Conservation (phyloP, 1,140 invertebrate species). For the Drosophila insularis region DNA sequence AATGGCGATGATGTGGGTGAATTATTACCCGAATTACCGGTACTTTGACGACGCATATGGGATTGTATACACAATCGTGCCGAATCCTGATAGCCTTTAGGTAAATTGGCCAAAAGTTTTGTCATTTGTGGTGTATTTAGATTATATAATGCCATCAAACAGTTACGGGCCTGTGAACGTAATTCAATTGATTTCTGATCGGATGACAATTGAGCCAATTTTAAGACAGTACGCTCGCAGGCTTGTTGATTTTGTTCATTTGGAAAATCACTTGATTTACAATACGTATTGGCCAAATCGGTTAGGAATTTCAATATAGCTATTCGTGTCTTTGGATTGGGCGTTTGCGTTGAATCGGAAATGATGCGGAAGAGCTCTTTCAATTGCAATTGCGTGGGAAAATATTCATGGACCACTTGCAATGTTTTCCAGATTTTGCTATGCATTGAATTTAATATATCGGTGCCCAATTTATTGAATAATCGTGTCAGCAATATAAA, state of each 20-base stretch:
- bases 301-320: conserved; percentile 89
- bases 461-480: conserved; percentile 94
- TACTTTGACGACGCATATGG: conserved; percentile 87
- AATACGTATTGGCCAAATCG: conserved; percentile 86
- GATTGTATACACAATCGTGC: conserved; percentile 93
- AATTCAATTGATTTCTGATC: conserved; percentile 91
- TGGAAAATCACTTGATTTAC: conserved; percentile 83
- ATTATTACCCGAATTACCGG: conserved; percentile 83
- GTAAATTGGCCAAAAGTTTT: conserved; percentile 90
- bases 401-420: conserved; percentile 91
- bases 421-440: conserved; percentile 94
- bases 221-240: conserved; percentile 86
- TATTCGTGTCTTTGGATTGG: conserved; percentile 92
- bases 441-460: conserved; percentile 94
- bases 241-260: conserved; percentile 82
- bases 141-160: conserved; percentile 94
- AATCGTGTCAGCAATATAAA: conserved; percentile 91
- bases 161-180: conserved; percentile 89
- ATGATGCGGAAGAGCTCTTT: conserved; percentile 89
- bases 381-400: conserved; percentile 85
- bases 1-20: conserved; percentile 78
- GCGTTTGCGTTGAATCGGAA: conserved; percentile 94
- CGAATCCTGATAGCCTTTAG: conserved; percentile 91
- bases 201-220: conserved; percentile 86
- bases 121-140: conserved; percentile 92